Evolutionary conservation across 2,888 invertebrate species (phyloP).

Genomic region (Gastrophysa polygoni): DNA sequence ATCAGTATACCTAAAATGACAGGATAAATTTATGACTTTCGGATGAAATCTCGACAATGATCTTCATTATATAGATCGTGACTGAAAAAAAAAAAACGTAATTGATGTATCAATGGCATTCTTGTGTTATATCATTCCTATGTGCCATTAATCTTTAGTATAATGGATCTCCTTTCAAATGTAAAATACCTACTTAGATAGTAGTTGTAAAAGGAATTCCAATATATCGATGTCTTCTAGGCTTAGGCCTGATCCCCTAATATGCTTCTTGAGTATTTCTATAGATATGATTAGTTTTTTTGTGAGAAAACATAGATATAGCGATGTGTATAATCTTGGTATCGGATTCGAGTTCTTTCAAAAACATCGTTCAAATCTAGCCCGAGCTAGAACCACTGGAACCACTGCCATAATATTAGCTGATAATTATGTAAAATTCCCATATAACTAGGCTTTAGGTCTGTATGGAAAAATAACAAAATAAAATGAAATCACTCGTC

Average conservation of each 20-base stretch:
- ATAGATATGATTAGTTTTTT: conserved; percentile 20
- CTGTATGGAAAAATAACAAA: no score
- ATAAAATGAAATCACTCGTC: no score
- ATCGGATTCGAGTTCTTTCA: no score
- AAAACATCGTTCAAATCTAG: no score
- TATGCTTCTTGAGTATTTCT: conserved; percentile 26
- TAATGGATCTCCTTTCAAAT: conserved; percentile 30
- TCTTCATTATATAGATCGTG: conserved; percentile 30
- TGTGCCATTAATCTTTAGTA: conserved; percentile 25
- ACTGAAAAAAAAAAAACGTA: conserved; percentile 32
- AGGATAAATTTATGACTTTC: no score
- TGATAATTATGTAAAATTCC: no score
- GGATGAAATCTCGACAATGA: no score
- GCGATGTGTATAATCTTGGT: no score
- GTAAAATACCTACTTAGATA: conserved; percentile 25
- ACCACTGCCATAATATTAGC: no score
- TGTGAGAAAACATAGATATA: background rate
- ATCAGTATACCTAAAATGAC: no score
- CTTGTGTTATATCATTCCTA: conserved; percentile 18
- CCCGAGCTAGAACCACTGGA: no score
- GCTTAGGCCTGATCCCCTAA: conserved; percentile 23
- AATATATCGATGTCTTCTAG: conserved; percentile 29
- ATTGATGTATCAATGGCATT: conserved; percentile 17
- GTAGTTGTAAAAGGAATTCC: conserved; percentile 24
- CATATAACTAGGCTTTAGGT: no score